A percentile compares a stretch with the other conserved stretches of the same genome.
These are phyloP conservation scores for Neoniphon sammara DNA, from an alignment of 2,797 vertebrate genomes.

Conservation along the genomic window DNA sequence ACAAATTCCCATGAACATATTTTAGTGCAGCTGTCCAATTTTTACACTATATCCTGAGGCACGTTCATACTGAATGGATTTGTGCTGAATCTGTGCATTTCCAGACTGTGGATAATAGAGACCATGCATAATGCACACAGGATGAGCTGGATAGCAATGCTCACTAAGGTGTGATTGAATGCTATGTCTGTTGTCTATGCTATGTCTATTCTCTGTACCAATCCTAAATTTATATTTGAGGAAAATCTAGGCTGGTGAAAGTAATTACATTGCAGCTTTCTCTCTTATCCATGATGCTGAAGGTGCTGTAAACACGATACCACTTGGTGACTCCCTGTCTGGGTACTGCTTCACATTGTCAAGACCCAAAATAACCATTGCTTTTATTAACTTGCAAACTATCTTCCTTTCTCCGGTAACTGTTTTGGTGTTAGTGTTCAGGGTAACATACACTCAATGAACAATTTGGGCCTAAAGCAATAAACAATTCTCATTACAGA, in stretches of 20 bases:
- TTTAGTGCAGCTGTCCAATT: conserved; percentile 18
- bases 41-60: conserved; percentile 42
- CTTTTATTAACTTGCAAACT: conserved; percentile 45
- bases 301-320: neutral
- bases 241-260: neutral
- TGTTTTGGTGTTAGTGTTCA: conserved; percentile 29
- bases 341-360: neutral
- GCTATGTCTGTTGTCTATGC: neutral
- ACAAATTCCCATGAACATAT: conserved; percentile 6
- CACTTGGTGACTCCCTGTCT: neutral
- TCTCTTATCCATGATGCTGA: neutral
- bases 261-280: neutral
- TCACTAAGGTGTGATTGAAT: conserved; percentile 28
- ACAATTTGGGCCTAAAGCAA: conserved; percentile 54
- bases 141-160: conserved; percentile 9
- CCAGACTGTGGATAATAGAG: conserved; percentile 45
- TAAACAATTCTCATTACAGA: conserved; percentile 66
- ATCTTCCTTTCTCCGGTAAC: conserved; percentile 46
- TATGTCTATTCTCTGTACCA: conserved; percentile 14
- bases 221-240: neutral
- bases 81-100: conserved; percentile 47
- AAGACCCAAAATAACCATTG: conserved; percentile 44
- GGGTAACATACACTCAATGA: conserved; percentile 41
- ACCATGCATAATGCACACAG: conserved; percentile 35
- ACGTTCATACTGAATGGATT: conserved; percentile 37